These are phyloP conservation scores for Macrostomum lignano DNA, from an alignment of 1,140 invertebrate genomes.

Conservation along the genomic window DNA sequence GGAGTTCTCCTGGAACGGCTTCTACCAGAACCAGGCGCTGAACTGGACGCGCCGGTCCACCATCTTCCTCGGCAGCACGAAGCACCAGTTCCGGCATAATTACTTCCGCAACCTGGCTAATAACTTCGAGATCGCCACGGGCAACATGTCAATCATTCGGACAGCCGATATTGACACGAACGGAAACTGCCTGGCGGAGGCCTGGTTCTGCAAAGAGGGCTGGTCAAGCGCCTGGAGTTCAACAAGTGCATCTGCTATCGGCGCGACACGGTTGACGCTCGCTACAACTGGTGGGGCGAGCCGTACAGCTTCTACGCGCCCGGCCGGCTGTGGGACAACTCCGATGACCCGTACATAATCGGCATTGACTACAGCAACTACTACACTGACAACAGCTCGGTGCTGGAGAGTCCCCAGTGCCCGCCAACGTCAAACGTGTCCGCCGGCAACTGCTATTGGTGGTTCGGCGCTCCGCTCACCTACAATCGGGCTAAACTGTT, in stretches of 20 bases:
- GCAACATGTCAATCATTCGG: constrained; percentile 57
- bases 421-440: constrained; percentile 56
- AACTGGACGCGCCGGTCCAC: constrained; percentile 41
- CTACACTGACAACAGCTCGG: constrained; percentile 44
- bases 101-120: constrained; percentile 82
- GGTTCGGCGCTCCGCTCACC: constrained; percentile 69
- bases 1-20: constrained; percentile 59
- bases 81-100: constrained; percentile 72
- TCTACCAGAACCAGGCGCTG: constrained; percentile 45
- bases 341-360: constrained; percentile 51
- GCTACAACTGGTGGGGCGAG: constrained; percentile 86
- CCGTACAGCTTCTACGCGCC: constrained; percentile 56
- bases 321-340: constrained; percentile 55
- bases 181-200: too few relatives aligned
- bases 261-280: constrained; percentile 50
- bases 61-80: constrained; percentile 62
- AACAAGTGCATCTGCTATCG: constrained; percentile 33
- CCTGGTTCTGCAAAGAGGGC: too few relatives aligned
- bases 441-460: constrained; percentile 70
- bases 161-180: too few relatives aligned
- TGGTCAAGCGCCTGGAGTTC: too few relatives aligned
- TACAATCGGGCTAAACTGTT: constrained; percentile 59
- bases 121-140: constrained; percentile 76
- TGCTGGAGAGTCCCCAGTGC: constrained; percentile 38
- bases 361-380: constrained; percentile 57